Conservation (phyloP, 2,113 vertebrate species). For the Bucco capensis region DNA sequence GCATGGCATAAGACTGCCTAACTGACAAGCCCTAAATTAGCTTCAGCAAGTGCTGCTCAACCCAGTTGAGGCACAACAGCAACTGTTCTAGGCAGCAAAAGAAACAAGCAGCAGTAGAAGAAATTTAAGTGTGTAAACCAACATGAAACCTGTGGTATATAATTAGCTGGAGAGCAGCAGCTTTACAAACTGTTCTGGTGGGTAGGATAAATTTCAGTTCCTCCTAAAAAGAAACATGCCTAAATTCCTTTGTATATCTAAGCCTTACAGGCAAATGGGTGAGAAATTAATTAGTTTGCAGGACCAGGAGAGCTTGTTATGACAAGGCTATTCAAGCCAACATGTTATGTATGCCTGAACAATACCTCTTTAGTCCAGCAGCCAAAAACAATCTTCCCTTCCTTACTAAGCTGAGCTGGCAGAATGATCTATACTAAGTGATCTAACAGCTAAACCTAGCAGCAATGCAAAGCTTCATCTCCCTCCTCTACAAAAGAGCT, state of each 20-base stretch:
- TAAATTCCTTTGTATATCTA: neutral
- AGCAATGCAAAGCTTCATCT: neutral
- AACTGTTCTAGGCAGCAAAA: neutral
- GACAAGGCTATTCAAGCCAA: neutral
- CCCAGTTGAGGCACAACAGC: neutral
- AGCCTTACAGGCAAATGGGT: neutral
- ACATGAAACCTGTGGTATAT: neutral
- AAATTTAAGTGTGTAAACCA: neutral
- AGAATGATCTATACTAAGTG: constrained; percentile 14
- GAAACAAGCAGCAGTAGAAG: neutral
- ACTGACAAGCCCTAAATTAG: neutral
- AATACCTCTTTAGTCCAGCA: neutral
- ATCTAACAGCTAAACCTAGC: neutral
- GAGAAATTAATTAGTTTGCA: constrained; percentile 3
- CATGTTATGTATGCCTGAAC: neutral
- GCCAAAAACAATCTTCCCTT: neutral
- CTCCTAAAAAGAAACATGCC: neutral
- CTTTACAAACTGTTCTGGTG: neutral
- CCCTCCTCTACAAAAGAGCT: neutral
- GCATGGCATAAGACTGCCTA: neutral
- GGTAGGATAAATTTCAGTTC: neutral
- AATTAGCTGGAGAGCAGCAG: neutral
- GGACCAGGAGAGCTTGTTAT: neutral
- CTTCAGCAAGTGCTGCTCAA: neutral
- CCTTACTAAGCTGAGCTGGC: neutral